Conservation (phyloP, 92 coral and sea anemone species). For the Hydrozoanthus gracilis region DNA sequence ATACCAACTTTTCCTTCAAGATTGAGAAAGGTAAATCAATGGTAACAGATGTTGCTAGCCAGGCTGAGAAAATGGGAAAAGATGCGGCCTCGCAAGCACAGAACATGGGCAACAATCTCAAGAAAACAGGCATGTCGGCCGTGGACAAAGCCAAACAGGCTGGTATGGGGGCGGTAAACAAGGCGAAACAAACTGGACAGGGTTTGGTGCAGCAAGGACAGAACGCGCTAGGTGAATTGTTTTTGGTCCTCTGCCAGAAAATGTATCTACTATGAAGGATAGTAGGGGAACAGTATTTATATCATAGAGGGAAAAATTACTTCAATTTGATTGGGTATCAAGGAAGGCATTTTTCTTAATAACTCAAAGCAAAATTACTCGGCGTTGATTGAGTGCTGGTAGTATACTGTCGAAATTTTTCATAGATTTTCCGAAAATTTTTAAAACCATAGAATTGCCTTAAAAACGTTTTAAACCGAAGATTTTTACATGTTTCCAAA, state of each 20-base stretch:
- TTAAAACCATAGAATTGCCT: too few relatives aligned
- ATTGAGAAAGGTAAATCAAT: slow-evolving; percentile 71
- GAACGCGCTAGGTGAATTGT: slow-evolving; percentile 64
- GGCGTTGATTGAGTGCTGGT: too few relatives aligned
- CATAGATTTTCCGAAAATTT: too few relatives aligned
- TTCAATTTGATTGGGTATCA: too few relatives aligned
- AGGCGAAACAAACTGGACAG: slow-evolving; percentile 75
- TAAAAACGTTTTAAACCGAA: too few relatives aligned
- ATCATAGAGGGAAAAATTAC: too few relatives aligned
- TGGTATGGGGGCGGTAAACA: slow-evolving; percentile 84
- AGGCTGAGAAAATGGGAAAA: slow-evolving; percentile 72
- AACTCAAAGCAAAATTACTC: too few relatives aligned
- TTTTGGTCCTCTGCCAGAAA: not conserved
- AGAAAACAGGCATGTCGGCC: slow-evolving; percentile 79
- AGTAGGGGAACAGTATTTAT: too few relatives aligned
- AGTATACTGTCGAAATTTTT: too few relatives aligned
- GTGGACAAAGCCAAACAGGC: slow-evolving; percentile 73
- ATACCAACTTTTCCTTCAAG: slow-evolving; percentile 35
- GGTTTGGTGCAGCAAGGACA: slow-evolving; percentile 78
- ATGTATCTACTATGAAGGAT: not conserved
- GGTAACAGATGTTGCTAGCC: slow-evolving; percentile 73
- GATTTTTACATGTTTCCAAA: too few relatives aligned
- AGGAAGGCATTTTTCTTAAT: too few relatives aligned
- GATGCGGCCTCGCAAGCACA: slow-evolving; percentile 78
- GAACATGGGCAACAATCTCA: slow-evolving; percentile 71